A percentile compares a stretch with the other conserved stretches of the same genome.
These are phyloP conservation scores for Armadillidium nasatum DNA, from an alignment of 1,140 invertebrate genomes.

Conservation along the genomic window DNA sequence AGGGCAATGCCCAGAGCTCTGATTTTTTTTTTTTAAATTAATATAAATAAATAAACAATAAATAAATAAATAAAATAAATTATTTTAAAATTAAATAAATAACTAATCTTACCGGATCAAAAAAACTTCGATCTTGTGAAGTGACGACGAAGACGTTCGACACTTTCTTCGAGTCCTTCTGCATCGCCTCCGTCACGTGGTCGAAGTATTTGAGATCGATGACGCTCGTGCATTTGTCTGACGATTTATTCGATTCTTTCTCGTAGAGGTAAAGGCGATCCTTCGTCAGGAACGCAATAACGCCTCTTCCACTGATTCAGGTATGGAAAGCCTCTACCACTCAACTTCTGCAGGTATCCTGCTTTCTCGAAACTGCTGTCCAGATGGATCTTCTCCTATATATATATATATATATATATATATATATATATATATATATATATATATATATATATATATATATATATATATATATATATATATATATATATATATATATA, in stretches of 20 bases:
- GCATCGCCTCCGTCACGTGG: neutral
- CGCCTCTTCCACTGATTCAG: neutral
- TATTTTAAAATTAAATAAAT: too few species aligned
- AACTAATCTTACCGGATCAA: slow-evolving; percentile 46
- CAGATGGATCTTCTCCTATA: neutral
- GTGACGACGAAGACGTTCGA: slow-evolving; percentile 48
- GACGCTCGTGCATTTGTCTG: neutral
- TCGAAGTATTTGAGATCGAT: neutral
- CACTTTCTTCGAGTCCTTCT: slow-evolving; percentile 47
- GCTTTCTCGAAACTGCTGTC: neutral
- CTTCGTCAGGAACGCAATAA: neutral
- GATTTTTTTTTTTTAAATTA: too few species aligned
- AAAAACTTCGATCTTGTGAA: slow-evolving; percentile 48
- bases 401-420: neutral
- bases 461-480: too few species aligned
- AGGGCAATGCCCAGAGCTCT: too few species aligned
- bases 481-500: too few species aligned
- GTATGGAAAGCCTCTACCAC: neutral
- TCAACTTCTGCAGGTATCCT: neutral
- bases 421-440: slow-evolving; percentile 8
- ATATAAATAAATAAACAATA: too few species aligned
- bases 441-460: slow-evolving; percentile 1
- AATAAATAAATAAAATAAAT: too few species aligned
- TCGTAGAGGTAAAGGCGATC: neutral
- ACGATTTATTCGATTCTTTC: neutral